phyloP scores from a whole-genome alignment of 2,797 vertebrate genomes.

The Coregonus sp. region DNA sequence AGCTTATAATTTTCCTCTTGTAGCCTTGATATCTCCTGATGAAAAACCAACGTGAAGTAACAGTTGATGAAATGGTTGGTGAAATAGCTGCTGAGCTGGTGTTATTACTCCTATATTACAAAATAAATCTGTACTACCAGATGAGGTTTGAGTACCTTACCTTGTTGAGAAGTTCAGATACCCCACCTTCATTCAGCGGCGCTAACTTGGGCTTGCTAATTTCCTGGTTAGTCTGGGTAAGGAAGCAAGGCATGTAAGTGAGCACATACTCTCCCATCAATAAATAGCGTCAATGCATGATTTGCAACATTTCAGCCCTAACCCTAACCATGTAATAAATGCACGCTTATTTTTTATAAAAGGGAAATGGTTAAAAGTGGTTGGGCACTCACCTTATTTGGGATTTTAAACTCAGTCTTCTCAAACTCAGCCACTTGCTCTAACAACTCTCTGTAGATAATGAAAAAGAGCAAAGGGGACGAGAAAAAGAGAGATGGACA shows the following conservation, averaged over 20 bases:
- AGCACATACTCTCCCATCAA: too few relatives aligned
- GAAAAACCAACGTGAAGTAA: background rate
- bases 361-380: background rate
- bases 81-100: too few relatives aligned
- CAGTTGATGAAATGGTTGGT: background rate
- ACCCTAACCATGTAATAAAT: background rate
- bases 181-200: constrained; percentile 89
- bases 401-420: constrained; percentile 89
- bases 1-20: constrained; percentile 94
- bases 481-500: background rate
- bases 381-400: constrained; percentile 81
- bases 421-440: constrained; percentile 98
- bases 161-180: constrained; percentile 92
- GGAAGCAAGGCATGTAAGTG: background rate
- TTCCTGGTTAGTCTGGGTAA: constrained; percentile 79
- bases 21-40: constrained; percentile 87
- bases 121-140: too few relatives aligned
- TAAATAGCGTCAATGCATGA: too few relatives aligned
- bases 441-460: constrained; percentile 83
- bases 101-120: too few relatives aligned
- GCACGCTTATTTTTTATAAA: background rate
- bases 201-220: constrained; percentile 86
- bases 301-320: background rate
- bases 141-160: constrained; percentile 59
- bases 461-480: background rate